phyloP scores from a whole-genome alignment of 2,113 vertebrate species.

The Polyodon spathula region DNA sequence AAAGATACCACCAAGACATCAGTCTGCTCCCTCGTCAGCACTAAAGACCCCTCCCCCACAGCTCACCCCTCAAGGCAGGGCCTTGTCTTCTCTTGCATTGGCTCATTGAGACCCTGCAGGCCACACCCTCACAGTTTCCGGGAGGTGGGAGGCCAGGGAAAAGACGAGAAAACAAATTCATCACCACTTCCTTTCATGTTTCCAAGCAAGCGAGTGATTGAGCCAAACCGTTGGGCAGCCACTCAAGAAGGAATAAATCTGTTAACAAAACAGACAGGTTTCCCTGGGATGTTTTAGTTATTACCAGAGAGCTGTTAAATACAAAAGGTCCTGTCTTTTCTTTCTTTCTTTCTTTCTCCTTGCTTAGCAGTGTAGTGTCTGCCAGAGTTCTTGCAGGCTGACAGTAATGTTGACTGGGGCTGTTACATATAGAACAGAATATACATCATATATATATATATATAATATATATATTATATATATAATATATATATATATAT shows the following conservation, averaged over 20 bases:
- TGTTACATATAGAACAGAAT: too few relatives aligned
- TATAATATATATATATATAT: too few relatives aligned
- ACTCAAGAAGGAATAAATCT: slow-evolving; percentile 25
- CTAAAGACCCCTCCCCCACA: not conserved
- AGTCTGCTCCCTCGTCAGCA: slow-evolving; percentile 4
- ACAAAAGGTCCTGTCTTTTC: slow-evolving; percentile 25
- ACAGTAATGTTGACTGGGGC: not conserved
- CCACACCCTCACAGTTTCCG: slow-evolving; percentile 14
- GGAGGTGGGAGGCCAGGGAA: not conserved
- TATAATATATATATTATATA: too few relatives aligned
- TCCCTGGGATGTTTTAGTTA: slow-evolving; percentile 29
- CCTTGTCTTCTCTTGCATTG: not conserved
- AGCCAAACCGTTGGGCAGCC: slow-evolving; percentile 1
- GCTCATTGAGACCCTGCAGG: slow-evolving; percentile 2
- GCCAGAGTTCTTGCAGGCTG: slow-evolving; percentile 10
- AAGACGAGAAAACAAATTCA: not conserved
- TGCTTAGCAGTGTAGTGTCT: slow-evolving; percentile 14
- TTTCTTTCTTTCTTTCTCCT: slow-evolving; percentile 1
- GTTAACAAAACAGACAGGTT: slow-evolving; percentile 15
- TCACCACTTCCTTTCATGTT: slow-evolving; percentile 15
- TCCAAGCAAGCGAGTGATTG: slow-evolving; percentile 4
- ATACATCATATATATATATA: too few relatives aligned
- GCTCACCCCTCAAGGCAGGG: not conserved
- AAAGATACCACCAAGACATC: slow-evolving; percentile 7
- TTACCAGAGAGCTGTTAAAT: slow-evolving; percentile 14